Conservation (phyloP, 2,888 invertebrate species). For the Archips xylosteana region DNA sequence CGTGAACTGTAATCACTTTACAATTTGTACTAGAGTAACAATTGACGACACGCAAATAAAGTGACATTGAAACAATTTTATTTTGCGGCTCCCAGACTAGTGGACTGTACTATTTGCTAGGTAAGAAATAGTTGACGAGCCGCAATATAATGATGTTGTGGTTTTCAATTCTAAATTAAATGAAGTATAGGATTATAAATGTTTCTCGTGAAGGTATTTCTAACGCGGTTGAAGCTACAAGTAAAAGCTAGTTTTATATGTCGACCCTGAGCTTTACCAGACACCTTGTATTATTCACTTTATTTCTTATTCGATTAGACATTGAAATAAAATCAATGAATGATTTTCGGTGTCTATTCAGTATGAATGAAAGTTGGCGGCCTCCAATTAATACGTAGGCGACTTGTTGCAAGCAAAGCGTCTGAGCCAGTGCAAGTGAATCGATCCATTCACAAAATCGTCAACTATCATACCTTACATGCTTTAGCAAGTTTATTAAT, state of each 20-base stretch:
- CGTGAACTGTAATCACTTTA: too few species aligned
- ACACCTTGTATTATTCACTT: not conserved
- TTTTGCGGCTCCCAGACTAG: too few species aligned
- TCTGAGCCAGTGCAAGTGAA: slow-evolving; percentile 43
- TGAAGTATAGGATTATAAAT: too few species aligned
- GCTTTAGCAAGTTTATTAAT: not conserved
- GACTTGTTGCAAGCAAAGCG: slow-evolving; percentile 70
- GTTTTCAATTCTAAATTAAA: too few species aligned
- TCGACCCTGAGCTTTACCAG: not conserved
- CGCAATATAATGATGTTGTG: too few species aligned
- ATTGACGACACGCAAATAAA: too few species aligned
- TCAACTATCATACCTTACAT: slow-evolving; percentile 41
- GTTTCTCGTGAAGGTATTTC: too few species aligned
- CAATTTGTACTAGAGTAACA: too few species aligned
- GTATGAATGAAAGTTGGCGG: slow-evolving; percentile 84
- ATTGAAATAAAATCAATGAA: not conserved
- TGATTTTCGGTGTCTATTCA: slow-evolving; percentile 18
- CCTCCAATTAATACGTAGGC: slow-evolving; percentile 78
- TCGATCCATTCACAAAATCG: slow-evolving; percentile 46
- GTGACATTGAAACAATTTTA: too few species aligned
- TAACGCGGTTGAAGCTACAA: too few species aligned
- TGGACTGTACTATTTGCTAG: too few species aligned
- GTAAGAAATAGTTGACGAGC: too few species aligned
- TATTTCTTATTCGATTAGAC: not conserved
- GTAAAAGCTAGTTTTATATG: not conserved